Conservation (phyloP, 2,113 vertebrate genomes). For the Otocyon megalotis region DNA sequence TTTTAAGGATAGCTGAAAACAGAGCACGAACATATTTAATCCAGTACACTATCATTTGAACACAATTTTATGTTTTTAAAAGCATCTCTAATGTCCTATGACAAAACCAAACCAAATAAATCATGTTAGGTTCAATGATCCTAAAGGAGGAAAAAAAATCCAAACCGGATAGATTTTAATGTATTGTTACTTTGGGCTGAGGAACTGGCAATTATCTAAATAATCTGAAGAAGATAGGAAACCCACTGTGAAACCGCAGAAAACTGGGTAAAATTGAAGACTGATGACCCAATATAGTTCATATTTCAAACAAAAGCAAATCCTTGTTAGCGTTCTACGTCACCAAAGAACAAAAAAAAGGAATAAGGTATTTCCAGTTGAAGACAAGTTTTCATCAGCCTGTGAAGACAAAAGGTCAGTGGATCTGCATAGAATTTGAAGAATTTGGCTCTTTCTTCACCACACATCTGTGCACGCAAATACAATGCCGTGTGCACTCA, state of each 20-base stretch:
- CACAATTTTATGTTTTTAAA: constrained; percentile 29
- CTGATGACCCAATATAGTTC: background rate
- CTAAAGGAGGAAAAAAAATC: background rate
- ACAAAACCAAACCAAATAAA: constrained; percentile 34
- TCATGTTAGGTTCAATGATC: background rate
- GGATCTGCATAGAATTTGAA: background rate
- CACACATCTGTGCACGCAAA: background rate
- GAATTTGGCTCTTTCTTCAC: background rate
- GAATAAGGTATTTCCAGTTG: background rate
- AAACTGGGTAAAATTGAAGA: constrained; percentile 22
- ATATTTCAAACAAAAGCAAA: constrained; percentile 25
- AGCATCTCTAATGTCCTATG: background rate
- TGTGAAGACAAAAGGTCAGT: background rate
- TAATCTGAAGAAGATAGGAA: constrained; percentile 40
- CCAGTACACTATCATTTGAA: background rate
- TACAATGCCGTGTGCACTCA: background rate
- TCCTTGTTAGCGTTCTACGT: background rate
- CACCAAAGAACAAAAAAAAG: background rate
- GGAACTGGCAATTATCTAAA: background rate
- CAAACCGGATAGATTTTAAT: background rate
- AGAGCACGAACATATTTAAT: constrained; percentile 70
- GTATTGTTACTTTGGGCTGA: background rate
- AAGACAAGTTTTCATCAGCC: background rate
- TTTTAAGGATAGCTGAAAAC: constrained; percentile 93
- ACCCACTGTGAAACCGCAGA: background rate